A percentile compares a stretch with the other conserved stretches of the same genome.
Conservation (phyloP, 2,888 invertebrate genomes). For the Linnaemya tessellans region DNA sequence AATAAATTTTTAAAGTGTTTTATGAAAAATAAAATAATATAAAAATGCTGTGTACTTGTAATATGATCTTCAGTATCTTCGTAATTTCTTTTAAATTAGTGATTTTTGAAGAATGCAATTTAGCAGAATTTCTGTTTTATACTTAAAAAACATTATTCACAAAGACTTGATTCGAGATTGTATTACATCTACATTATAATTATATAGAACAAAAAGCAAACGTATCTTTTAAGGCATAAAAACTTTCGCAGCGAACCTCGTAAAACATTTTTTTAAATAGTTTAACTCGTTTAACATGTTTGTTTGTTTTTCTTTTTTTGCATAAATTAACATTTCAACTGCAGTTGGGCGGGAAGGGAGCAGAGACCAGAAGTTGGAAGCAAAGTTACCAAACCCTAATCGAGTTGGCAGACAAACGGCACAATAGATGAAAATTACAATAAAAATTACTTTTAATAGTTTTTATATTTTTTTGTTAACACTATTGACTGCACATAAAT, state of each 20-base stretch:
- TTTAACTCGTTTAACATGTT: slow-evolving; percentile 32
- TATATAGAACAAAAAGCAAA: not conserved
- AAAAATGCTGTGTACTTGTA: not conserved
- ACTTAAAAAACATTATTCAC: no score
- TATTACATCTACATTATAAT: no score
- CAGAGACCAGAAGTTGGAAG: slow-evolving; percentile 5
- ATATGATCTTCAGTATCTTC: not conserved
- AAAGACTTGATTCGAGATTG: no score
- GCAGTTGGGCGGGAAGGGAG: not conserved
- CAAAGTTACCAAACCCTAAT: slow-evolving; percentile 36
- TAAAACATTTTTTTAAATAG: not conserved
- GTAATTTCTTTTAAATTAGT: not conserved
- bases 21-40: not conserved
- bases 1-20: slow-evolving; percentile 10
- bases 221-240: not conserved
- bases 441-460: slow-evolving; percentile 4
- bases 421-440: slow-evolving; percentile 14
- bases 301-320: not conserved
- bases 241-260: not conserved
- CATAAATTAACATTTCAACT: slow-evolving; percentile 29
- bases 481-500: not conserved
- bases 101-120: not conserved
- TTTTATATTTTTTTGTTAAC: not conserved
- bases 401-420: slow-evolving; percentile 14
- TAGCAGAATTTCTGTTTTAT: not conserved